Conservation (phyloP, 1,140 invertebrate genomes). For the Arion vulgaris region DNA sequence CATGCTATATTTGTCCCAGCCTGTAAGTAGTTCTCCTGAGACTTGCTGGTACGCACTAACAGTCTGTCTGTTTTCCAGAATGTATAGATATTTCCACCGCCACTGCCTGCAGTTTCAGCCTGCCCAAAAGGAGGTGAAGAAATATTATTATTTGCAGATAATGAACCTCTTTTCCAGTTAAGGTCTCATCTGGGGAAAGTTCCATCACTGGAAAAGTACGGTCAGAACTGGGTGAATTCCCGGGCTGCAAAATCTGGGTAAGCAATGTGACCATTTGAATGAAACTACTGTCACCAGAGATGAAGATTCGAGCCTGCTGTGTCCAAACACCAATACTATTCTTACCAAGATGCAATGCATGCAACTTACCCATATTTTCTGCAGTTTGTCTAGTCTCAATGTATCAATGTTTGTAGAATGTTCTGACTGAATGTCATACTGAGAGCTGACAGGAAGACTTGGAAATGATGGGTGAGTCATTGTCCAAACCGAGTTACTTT, state of each 20-base stretch:
- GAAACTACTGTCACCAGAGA: slow-evolving; percentile 48
- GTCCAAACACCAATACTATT: slow-evolving; percentile 35
- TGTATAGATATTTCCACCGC: slow-evolving; percentile 62
- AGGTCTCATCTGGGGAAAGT: slow-evolving; percentile 22
- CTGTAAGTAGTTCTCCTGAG: slow-evolving; percentile 70
- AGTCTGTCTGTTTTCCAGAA: slow-evolving; percentile 39
- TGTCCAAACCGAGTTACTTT: slow-evolving; percentile 35
- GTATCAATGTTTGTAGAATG: neutral
- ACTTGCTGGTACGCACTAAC: slow-evolving; percentile 67
- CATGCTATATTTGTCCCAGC: slow-evolving; percentile 55
- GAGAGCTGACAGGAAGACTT: slow-evolving; percentile 22
- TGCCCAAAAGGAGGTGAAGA: neutral
- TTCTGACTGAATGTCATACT: neutral
- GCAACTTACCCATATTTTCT: slow-evolving; percentile 38
- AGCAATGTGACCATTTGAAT: slow-evolving; percentile 44
- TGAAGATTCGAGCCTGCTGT: slow-evolving; percentile 38
- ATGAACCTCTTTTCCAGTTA: slow-evolving; percentile 3
- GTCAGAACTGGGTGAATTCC: neutral
- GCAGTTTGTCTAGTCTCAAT: slow-evolving; percentile 28
- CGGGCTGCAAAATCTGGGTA: slow-evolving; percentile 39
- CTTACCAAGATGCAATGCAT: slow-evolving; percentile 23
- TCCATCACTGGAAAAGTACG: neutral
- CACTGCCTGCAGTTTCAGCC: slow-evolving; percentile 53
- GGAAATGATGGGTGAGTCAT: neutral
- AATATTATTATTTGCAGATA: neutral